Evolutionary conservation across 1,140 invertebrate species (phyloP).

Genomic region (Paralvinella palmiformis): DNA sequence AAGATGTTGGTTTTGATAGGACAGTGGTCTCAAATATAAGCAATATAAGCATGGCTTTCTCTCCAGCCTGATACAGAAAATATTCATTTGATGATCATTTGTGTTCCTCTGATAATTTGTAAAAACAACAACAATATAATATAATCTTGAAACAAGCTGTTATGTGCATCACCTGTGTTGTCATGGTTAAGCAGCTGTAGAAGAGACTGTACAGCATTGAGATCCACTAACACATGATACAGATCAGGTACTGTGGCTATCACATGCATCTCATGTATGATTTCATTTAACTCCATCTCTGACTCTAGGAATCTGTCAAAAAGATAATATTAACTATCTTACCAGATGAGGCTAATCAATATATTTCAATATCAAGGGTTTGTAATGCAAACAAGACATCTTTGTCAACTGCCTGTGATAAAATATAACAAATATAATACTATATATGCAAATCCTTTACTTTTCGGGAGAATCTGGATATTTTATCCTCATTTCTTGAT

Average conservation of each 20-base stretch:
- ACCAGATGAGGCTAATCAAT: no score
- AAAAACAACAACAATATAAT: no score
- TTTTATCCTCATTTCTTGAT: slow-evolving; percentile 98
- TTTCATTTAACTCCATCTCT: slow-evolving; percentile 89
- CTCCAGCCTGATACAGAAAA: neutral
- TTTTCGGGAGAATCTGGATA: slow-evolving; percentile 95
- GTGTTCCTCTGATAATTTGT: no score
- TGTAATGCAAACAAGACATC: no score
- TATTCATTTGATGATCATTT: neutral
- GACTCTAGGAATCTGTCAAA: slow-evolving; percentile 90
- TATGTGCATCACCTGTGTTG: slow-evolving; percentile 71
- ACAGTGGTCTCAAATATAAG: no score
- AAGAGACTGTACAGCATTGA: slow-evolving; percentile 82
- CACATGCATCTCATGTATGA: slow-evolving; percentile 84
- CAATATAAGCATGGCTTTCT: neutral
- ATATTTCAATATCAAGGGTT: no score
- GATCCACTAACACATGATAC: slow-evolving; percentile 84
- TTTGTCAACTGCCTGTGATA: no score
- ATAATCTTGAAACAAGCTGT: no score
- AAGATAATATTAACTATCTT: no score
- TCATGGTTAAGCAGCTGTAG: slow-evolving; percentile 91
- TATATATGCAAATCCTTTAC: slow-evolving; percentile 46
- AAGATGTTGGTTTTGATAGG: no score
- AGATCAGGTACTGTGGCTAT: slow-evolving; percentile 92
- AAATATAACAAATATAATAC: no score